A percentile compares a stretch with the other conserved stretches of the same genome.
These are phyloP conservation scores for Rhagoletis zephyria DNA, from an alignment of 1,140 invertebrate genomes.

Conservation along the genomic window DNA sequence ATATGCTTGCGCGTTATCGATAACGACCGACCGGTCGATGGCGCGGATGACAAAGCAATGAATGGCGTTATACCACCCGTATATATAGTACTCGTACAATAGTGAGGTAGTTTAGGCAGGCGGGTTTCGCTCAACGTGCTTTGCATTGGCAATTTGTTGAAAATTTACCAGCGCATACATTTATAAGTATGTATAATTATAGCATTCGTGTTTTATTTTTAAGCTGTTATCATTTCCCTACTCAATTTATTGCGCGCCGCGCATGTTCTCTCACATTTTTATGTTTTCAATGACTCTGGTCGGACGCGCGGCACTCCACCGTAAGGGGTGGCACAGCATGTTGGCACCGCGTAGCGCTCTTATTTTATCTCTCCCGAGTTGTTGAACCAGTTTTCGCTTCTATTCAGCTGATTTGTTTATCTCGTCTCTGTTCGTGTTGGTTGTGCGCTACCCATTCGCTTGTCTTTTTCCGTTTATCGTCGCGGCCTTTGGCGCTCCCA, in stretches of 20 bases:
- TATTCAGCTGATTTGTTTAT: neutral
- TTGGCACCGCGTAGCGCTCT: neutral
- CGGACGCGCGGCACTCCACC: neutral
- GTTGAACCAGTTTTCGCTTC: neutral
- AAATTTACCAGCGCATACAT: neutral
- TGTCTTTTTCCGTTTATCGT: too few relatives aligned
- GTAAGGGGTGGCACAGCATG: too few relatives aligned
- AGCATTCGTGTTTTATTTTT: neutral
- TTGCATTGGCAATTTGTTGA: conserved; percentile 8
- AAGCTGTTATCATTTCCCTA: conserved; percentile 11
- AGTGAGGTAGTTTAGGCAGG: neutral
- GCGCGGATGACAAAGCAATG: conserved; percentile 14
- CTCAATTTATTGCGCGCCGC: neutral
- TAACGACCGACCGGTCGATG: conserved; percentile 7
- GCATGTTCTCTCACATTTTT: neutral
- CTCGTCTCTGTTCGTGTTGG: conserved; percentile 10
- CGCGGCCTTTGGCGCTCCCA: neutral
- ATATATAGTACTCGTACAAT: neutral
- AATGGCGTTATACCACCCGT: neutral
- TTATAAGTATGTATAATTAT: neutral
- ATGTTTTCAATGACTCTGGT: neutral
- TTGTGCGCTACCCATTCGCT: neutral
- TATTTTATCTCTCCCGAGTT: neutral
- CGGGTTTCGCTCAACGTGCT: neutral
- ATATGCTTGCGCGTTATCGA: conserved; percentile 4